Conservation (phyloP, 2,797 vertebrate species). For the Hozukius guyotensis region DNA sequence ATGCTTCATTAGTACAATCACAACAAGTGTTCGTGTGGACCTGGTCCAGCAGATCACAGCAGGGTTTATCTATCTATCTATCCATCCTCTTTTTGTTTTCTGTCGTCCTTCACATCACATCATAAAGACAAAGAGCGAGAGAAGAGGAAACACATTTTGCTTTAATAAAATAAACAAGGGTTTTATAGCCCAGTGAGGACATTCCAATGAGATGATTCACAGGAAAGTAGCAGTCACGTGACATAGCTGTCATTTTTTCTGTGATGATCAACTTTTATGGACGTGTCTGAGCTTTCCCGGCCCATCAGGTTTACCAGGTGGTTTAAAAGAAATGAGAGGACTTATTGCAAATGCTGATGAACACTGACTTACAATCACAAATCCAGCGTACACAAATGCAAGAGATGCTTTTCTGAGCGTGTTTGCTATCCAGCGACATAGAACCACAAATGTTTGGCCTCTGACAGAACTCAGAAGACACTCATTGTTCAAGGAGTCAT, state of each 20-base stretch:
- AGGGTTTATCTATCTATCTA: neutral
- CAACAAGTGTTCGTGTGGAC: neutral
- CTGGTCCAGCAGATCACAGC: neutral
- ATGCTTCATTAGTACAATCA: neutral
- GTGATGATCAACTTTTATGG: neutral
- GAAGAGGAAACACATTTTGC: neutral
- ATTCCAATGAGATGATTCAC: neutral
- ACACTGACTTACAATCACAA: neutral
- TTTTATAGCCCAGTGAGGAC: neutral
- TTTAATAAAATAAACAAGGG: neutral
- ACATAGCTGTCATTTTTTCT: conserved; percentile 4
- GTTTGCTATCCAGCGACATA: neutral
- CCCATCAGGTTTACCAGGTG: neutral
- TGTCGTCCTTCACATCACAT: neutral
- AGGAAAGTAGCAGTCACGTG: neutral
- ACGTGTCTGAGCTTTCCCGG: neutral
- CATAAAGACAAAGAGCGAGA: neutral
- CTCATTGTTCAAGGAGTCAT: neutral
- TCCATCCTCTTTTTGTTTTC: neutral
- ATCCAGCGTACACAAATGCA: neutral
- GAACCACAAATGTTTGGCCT: neutral
- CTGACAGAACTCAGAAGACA: neutral
- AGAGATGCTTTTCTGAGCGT: neutral
- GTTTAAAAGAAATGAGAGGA: neutral
- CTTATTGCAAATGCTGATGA: neutral